Evolutionary conservation across 2,888 invertebrate genomes (phyloP).

Genomic region (Pachliopta kotzebuea): DNA sequence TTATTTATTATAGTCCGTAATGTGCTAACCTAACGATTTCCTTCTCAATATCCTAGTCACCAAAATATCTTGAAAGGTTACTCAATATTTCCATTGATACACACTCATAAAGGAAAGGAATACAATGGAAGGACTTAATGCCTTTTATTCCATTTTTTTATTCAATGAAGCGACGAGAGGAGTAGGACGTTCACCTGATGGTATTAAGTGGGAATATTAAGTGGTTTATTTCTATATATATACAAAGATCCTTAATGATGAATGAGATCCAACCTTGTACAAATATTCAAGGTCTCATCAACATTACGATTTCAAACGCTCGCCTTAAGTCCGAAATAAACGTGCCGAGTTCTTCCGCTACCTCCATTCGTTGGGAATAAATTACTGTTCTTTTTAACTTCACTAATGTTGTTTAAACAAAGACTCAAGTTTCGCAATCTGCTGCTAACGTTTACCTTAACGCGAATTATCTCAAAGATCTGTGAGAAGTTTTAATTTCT

Average conservation of each 20-base stretch:
- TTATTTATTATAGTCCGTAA: too few species aligned
- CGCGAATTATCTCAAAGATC: conserved; percentile 25
- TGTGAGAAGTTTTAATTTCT: conserved; percentile 27
- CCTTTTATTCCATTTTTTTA: too few species aligned
- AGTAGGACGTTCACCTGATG: too few species aligned
- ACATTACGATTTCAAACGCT: conserved; percentile 19
- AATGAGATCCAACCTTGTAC: conserved; percentile 3
- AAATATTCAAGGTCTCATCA: conserved; percentile 15
- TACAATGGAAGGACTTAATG: too few species aligned
- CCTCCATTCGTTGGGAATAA: conserved; percentile 35
- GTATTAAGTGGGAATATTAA: too few species aligned
- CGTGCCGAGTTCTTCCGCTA: conserved; percentile 23
- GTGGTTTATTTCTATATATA: not conserved
- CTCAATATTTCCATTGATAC: too few species aligned
- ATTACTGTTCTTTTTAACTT: conserved; percentile 39
- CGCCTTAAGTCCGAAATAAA: conserved; percentile 21
- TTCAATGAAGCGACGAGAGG: too few species aligned
- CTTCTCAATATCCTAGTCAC: too few species aligned
- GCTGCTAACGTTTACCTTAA: conserved; percentile 29
- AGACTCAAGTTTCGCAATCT: conserved; percentile 36
- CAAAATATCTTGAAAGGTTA: too few species aligned
- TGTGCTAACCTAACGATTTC: too few species aligned
- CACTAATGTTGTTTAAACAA: conserved; percentile 35
- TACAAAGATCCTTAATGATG: too few species aligned
- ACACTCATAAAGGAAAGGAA: too few species aligned